Conservation (phyloP, 2,888 invertebrate species). For the Amphipyra tragopoginis region DNA sequence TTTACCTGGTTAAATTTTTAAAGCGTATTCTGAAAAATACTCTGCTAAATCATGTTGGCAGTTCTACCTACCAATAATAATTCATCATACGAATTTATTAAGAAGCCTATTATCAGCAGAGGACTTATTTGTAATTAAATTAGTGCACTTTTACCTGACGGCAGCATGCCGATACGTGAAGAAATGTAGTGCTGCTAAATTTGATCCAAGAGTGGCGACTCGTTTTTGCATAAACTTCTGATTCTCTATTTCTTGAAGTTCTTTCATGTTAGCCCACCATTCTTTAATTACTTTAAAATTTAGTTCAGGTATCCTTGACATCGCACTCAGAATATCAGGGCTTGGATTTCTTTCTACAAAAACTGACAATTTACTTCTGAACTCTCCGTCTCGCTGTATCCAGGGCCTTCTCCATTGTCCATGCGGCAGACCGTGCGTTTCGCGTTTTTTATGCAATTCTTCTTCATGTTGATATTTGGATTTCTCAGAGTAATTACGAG, state of each 20-base stretch:
- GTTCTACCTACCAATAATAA: too few species aligned
- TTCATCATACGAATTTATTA: too few species aligned
- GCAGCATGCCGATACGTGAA: constrained; percentile 93
- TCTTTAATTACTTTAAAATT: constrained; percentile 83
- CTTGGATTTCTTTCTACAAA: constrained; percentile 86
- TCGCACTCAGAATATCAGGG: constrained; percentile 76
- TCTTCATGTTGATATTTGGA: constrained; percentile 80
- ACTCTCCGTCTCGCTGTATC: constrained; percentile 89
- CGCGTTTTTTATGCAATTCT: constrained; percentile 74
- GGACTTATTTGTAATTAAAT: too few species aligned
- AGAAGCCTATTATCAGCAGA: neutral
- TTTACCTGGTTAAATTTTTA: too few species aligned
- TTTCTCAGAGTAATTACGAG: constrained; percentile 78
- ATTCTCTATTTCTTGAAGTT: constrained; percentile 86
- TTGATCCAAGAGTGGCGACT: constrained; percentile 92
- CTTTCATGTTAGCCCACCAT: constrained; percentile 89
- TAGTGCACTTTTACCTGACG: constrained; percentile 87
- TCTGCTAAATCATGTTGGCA: too few species aligned
- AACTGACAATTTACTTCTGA: constrained; percentile 89
- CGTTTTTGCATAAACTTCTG: constrained; percentile 91
- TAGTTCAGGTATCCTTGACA: constrained; percentile 89
- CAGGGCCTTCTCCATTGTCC: constrained; percentile 91
- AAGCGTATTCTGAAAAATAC: too few species aligned
- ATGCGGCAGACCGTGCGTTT: constrained; percentile 81
- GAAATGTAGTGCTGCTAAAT: constrained; percentile 97